Evolutionary conservation across 2,113 vertebrate species (phyloP).

Genomic region (Acanthochromis polyacanthus): DNA sequence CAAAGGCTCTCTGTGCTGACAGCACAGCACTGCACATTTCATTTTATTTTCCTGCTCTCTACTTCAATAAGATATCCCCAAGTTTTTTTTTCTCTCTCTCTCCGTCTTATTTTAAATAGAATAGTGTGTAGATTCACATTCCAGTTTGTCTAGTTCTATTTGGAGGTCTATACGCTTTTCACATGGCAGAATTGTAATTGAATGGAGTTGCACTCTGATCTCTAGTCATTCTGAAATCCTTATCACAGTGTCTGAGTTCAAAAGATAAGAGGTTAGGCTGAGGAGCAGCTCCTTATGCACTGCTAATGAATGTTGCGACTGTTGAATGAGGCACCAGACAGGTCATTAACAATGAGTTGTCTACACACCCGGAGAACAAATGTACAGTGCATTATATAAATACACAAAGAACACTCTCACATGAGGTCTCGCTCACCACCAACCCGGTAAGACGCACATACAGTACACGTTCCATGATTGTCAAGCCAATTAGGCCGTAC

Average conservation of each 20-base stretch:
- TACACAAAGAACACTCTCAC: conserved; percentile 17
- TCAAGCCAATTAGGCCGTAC: conserved; percentile 59
- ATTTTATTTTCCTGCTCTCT: conserved; percentile 37
- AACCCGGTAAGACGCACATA: conserved; percentile 12
- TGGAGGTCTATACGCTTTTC: conserved; percentile 46
- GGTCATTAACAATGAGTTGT: conserved; percentile 64
- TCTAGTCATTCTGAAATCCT: conserved; percentile 64
- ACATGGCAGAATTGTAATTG: conserved; percentile 55
- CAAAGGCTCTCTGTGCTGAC: conserved; percentile 59
- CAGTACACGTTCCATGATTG: conserved; percentile 36
- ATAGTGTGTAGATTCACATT: conserved; percentile 27
- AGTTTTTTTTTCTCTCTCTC: background rate
- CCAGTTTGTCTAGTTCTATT: conserved; percentile 27
- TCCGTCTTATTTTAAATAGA: conserved; percentile 30
- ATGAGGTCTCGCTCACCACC: conserved; percentile 24
- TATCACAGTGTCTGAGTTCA: conserved; percentile 65
- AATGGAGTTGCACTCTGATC: conserved; percentile 66
- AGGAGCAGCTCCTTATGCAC: conserved; percentile 41
- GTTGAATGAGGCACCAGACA: conserved; percentile 46
- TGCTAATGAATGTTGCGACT: conserved; percentile 60
- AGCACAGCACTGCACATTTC: conserved; percentile 46
- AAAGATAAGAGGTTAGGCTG: conserved; percentile 52
- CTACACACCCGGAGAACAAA: conserved; percentile 54
- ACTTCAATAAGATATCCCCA: conserved; percentile 42
- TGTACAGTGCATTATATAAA: conserved; percentile 52